Percentiles rank a stretch among this genome's conserved stretches.
phyloP scores from a whole-genome alignment of 2,113 vertebrate species.

The Neomonachus schauinslandi region DNA sequence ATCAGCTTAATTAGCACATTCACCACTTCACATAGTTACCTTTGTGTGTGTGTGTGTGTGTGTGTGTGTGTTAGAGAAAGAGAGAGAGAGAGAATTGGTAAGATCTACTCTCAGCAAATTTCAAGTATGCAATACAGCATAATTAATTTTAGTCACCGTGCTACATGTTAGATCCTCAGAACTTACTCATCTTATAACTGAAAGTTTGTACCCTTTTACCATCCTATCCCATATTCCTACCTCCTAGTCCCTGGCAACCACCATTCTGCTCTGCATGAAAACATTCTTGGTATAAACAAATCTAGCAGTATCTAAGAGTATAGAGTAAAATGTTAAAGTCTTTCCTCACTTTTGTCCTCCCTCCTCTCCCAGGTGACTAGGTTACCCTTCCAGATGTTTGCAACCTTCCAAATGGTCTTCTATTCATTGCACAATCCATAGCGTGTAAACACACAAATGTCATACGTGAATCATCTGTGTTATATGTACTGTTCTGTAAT shows the following conservation, averaged over 20 bases:
- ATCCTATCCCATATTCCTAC: neutral
- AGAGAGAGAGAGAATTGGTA: neutral
- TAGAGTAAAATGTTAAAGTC: neutral
- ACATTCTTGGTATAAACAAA: neutral
- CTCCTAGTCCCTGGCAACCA: neutral
- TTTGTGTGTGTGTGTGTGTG: neutral
- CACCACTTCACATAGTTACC: neutral
- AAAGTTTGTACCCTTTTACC: neutral
- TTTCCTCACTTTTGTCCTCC: neutral
- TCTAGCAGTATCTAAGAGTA: neutral
- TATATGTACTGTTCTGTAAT: neutral
- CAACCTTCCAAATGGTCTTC: neutral
- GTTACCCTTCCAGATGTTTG: neutral
- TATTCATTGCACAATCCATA: neutral
- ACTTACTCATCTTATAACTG: neutral
- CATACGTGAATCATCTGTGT: neutral
- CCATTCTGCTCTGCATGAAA: neutral
- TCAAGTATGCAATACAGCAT: neutral
- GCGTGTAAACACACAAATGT: neutral
- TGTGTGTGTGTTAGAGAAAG: neutral
- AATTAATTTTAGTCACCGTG: neutral
- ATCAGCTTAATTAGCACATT: neutral
- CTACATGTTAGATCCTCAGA: neutral
- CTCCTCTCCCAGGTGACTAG: neutral
- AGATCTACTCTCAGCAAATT: conserved; percentile 10